phyloP scores from a whole-genome alignment of 2,797 vertebrate genomes.

The Zonotrichia albicollis region DNA sequence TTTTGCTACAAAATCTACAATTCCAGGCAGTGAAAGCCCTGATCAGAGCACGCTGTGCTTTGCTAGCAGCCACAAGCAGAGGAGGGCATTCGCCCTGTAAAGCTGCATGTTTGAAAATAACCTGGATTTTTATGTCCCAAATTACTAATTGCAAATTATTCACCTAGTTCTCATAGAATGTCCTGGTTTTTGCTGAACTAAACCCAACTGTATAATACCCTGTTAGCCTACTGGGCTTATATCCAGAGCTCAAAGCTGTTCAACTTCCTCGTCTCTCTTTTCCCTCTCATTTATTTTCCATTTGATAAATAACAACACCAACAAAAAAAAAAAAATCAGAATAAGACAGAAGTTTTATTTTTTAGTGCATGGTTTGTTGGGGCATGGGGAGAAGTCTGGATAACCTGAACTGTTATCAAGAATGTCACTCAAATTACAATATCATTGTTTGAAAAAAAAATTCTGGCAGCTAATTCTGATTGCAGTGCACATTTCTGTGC shows the following conservation, averaged over 20 bases:
- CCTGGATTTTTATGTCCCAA: neutral
- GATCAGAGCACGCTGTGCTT: neutral
- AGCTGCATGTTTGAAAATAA: neutral
- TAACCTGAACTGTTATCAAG: constrained; percentile 4
- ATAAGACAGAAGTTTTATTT: neutral
- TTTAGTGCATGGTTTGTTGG: neutral
- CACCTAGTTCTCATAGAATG: constrained; percentile 25
- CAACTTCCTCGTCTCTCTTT: neutral
- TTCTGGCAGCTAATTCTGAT: constrained; percentile 66
- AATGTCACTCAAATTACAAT: constrained; percentile 50
- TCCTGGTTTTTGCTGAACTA: constrained; percentile 43
- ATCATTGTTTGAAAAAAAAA: constrained; percentile 43
- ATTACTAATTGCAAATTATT: constrained; percentile 42
- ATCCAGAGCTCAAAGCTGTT: constrained; percentile 48
- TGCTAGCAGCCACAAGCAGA: neutral
- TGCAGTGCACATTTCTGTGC: constrained; percentile 64
- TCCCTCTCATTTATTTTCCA: neutral
- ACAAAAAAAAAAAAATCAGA: neutral
- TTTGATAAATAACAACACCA: neutral
- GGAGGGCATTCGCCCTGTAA: neutral
- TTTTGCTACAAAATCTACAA: neutral
- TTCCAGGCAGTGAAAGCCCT: neutral
- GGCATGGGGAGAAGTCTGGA: neutral
- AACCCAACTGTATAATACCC: constrained; percentile 16
- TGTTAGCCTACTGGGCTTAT: constrained; percentile 62